These are phyloP conservation scores for Calliopum simillimum DNA, from an alignment of 2,888 invertebrate species.

Conservation along the genomic window DNA sequence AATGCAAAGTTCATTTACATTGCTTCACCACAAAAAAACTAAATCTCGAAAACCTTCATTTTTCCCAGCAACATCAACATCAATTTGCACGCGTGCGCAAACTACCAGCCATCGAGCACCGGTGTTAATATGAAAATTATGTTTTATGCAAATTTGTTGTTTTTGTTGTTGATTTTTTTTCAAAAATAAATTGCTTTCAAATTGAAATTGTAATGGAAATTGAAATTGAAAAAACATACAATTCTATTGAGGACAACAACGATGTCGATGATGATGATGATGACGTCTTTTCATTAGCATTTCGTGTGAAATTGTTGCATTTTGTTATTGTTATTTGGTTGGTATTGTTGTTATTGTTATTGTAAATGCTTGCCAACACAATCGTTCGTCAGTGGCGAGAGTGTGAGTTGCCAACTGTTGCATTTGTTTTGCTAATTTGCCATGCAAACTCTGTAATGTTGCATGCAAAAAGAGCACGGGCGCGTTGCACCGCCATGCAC, in stretches of 20 bases:
- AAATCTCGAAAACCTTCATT: background rate
- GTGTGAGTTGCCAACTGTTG: too few relatives aligned
- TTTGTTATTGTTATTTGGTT: slow-evolving; percentile 20
- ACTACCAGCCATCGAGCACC: background rate
- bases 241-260: slow-evolving; percentile 26
- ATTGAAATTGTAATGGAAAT: slow-evolving; percentile 8
- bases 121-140: slow-evolving; percentile 55
- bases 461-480: background rate
- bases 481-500: too few relatives aligned
- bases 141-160: slow-evolving; percentile 54
- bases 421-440: background rate
- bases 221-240: slow-evolving; percentile 20
- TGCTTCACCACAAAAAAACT: background rate
- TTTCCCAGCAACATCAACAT: slow-evolving; percentile 17
- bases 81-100: too few relatives aligned
- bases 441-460: background rate
- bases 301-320: slow-evolving; percentile 28
- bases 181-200: slow-evolving; percentile 16
- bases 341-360: background rate
- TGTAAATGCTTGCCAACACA: background rate
- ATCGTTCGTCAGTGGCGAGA: background rate
- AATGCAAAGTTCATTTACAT: slow-evolving; percentile 19
- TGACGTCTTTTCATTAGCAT: slow-evolving; percentile 38
- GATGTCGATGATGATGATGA: slow-evolving; percentile 22
- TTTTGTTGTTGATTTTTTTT: too few relatives aligned